A percentile compares a stretch with the other conserved stretches of the same genome.
Evolutionary conservation across 2,888 invertebrate species (phyloP).

Genomic region (Heteropelma amictum): DNA sequence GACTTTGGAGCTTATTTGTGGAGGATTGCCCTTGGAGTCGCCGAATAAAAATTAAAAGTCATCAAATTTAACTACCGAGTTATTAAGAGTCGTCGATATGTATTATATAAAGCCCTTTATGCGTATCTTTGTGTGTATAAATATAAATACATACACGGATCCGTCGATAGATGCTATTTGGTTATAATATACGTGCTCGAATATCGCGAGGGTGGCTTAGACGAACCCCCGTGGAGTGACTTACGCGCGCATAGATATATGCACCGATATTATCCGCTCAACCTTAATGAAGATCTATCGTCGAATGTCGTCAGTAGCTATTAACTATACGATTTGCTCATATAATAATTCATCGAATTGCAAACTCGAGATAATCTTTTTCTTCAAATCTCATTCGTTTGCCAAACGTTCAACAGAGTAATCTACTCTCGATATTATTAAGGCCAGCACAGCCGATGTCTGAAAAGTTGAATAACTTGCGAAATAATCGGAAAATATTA

Average conservation of each 20-base stretch:
- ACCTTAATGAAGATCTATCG: constrained; percentile 73
- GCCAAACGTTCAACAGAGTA: background rate
- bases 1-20: background rate
- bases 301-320: constrained; percentile 38
- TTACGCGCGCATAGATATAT: constrained; percentile 55
- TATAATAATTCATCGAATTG: constrained; percentile 6
- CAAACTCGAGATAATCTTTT: background rate
- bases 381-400: background rate
- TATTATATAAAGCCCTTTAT: background rate
- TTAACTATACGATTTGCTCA: constrained; percentile 17
- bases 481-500: no score
- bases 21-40: background rate
- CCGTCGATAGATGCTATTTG: background rate
- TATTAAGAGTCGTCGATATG: constrained; percentile 54
- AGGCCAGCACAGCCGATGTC: no score
- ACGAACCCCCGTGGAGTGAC: constrained; percentile 69
- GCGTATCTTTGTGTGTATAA: background rate
- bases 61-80: constrained; percentile 65
- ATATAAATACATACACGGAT: no score
- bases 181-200: constrained; percentile 67
- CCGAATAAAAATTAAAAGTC: constrained; percentile 63
- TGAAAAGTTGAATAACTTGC: no score
- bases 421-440: no score
- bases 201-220: constrained; percentile 71
- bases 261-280: constrained; percentile 59